Percentiles rank a stretch among this genome's conserved stretches.
phyloP scores from a whole-genome alignment of 2,888 invertebrate genomes.

The Caenorhabditis zanzibari region DNA sequence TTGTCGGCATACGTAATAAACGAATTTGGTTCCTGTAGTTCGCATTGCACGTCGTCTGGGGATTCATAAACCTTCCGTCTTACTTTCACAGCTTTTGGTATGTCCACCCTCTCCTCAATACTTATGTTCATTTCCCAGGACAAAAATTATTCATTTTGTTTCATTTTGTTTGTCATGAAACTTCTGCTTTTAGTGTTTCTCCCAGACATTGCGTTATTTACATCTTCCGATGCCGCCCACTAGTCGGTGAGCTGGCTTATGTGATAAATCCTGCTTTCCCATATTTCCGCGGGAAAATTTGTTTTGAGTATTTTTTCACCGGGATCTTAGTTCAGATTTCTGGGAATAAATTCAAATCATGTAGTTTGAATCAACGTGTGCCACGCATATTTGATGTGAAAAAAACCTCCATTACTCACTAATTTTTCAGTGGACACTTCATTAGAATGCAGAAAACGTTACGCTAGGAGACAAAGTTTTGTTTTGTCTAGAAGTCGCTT shows the following conservation, averaged over 20 bases:
- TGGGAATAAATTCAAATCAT: not conserved
- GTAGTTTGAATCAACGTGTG: not conserved
- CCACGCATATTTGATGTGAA: not conserved
- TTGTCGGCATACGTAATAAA: slow-evolving; percentile 66
- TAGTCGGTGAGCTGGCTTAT: not conserved
- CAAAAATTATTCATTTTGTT: slow-evolving; percentile 50
- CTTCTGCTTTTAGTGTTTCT: slow-evolving; percentile 29
- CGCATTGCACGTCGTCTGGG: slow-evolving; percentile 42
- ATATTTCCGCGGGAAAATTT: slow-evolving; percentile 2
- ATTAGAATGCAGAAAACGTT: slow-evolving; percentile 53
- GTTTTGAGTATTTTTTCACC: not conserved
- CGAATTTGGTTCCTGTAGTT: slow-evolving; percentile 66
- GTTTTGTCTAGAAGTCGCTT: not conserved
- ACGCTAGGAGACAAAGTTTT: slow-evolving; percentile 23
- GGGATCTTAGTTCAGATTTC: not conserved
- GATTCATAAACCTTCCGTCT: slow-evolving; percentile 57
- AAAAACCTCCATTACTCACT: slow-evolving; percentile 10
- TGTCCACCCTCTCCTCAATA: slow-evolving; percentile 10
- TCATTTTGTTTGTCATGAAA: slow-evolving; percentile 17
- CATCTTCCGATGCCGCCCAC: slow-evolving; percentile 26
- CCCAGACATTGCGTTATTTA: slow-evolving; percentile 40
- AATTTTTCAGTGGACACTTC: slow-evolving; percentile 33
- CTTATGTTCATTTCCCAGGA: slow-evolving; percentile 46
- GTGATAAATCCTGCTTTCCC: slow-evolving; percentile 14
- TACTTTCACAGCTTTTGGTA: slow-evolving; percentile 13